Evolutionary conservation across 2,113 vertebrate species (phyloP), one percentile per base, ranked within the genome.

Genomic region (Dromiciops gliroides): DNA sequence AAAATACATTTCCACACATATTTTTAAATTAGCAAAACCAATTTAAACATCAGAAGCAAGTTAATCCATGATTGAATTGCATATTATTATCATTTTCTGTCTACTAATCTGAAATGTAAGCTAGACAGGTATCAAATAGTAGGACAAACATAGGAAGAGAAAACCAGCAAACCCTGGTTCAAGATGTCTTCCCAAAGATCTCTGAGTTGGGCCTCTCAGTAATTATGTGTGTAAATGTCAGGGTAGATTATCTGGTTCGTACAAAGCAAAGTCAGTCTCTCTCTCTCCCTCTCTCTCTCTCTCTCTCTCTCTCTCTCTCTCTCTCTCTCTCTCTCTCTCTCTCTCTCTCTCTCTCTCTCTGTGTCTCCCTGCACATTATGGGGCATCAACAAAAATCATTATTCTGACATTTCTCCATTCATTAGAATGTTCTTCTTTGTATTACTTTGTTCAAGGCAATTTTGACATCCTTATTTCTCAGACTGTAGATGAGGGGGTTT

Each of bases 381-480:
- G 37, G 23, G 19, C 67, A 83, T 23, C 6, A 37, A 44, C 3
- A 67, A 67, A 83, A 83, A 37, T n/a, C 67, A 75, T n/a, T 56
- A 25, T 26, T n/a, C 12, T 75, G 12, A 83, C n/a, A 83, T 83
- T 19, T 83, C n/a, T 83, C 6, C 16, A n/a, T 75, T 44, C n/a
- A 83, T 8, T n/a, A 22, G 37, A 44, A 44, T 83, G 6, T 83
- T 44, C 19, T 44, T 83, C 67, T 83, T 83, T 44, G 37, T 44
- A 83, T 83, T 1, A 93, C 44, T 52, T 90, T 96, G 25, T 44
- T 75, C 24, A 94, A 50, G 7, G 92, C 92, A 47, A 28, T 47
- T 83, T 96, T 93, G 44, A 94, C 93, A 26, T 94, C 93, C 52
- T 91, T 91, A 28, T 95, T 95, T 51, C 94, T 95, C 67, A 95